phyloP scores from a whole-genome alignment of 2,888 invertebrate genomes.

The Hermodice carunculata region DNA sequence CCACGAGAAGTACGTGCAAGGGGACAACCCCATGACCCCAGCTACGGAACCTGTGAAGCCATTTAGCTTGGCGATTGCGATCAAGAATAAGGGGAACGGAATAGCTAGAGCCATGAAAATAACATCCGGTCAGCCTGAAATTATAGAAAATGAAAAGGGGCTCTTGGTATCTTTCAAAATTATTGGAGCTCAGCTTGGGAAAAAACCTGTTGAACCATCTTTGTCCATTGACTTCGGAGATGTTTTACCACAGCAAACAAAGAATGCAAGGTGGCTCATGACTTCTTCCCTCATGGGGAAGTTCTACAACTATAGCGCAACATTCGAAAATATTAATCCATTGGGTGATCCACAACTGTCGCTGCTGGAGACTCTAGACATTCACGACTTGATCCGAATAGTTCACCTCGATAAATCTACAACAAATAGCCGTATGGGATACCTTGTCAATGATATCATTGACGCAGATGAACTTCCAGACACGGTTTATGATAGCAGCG shows the following conservation, averaged over 20 bases:
- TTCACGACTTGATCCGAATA: constrained; percentile 45
- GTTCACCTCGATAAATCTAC: no score
- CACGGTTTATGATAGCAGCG: no score
- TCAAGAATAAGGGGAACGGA: constrained; percentile 47
- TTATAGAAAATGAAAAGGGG: constrained; percentile 54
- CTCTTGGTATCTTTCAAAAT: constrained; percentile 46
- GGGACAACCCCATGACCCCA: constrained; percentile 49
- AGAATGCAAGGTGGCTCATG: constrained; percentile 45
- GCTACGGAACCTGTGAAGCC: constrained; percentile 45
- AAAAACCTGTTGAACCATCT: constrained; percentile 38
- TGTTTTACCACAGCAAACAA: constrained; percentile 41
- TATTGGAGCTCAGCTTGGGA: constrained; percentile 41
- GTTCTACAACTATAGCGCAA: constrained; percentile 50
- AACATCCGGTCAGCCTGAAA: constrained; percentile 52
- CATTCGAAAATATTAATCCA: constrained; percentile 51
- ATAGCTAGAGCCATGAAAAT: constrained; percentile 43
- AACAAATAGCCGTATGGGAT: constrained; percentile 43
- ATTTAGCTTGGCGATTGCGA: constrained; percentile 46
- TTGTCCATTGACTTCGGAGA: constrained; percentile 48
- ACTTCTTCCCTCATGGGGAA: constrained; percentile 46
- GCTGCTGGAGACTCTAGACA: constrained; percentile 39
- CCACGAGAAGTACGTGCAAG: constrained; percentile 48
- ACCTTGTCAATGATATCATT: constrained; percentile 42
- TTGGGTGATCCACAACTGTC: constrained; percentile 49
- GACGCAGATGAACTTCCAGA: constrained; percentile 41